Base-by-base conservation (phyloP, 1,140 invertebrate genomes). In the Halesus radiatus region DNA sequence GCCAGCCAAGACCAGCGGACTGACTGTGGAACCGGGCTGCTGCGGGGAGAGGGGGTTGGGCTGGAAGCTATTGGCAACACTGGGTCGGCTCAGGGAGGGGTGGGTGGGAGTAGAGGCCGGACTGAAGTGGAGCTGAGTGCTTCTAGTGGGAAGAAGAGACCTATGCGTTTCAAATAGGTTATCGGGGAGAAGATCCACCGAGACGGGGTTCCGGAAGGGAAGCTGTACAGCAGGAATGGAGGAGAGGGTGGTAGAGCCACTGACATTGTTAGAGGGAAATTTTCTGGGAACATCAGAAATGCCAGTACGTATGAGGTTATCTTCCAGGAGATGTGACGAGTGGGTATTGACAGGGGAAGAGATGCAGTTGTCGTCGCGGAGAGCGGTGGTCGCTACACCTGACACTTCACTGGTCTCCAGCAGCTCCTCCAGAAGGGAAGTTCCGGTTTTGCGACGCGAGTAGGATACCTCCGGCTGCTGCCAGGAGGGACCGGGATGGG, bases 1-100 rank as follows among this genome's bases (percentile, higher is more conserved):
- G 15, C 68, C 68, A n/a, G 68, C 68, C 23, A 72, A 72, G 10
- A 72, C 68, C 45, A 72, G 45, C 18, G 68, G 68, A 29, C 62
- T 26, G 22, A 66, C 62, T 22, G 62, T 16, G 22, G 22, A 23
- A 3, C n/a, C 23, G 10, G 37, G 37, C 37, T 45, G 37, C 37
- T 45, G 37, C 10, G 37, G 37, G 37, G 37, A 45, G 37, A 45
- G 37, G 10, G 37, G 10, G 37, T 10, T 1, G 37, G 37, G 10
- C 15, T 60, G 56, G 56, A 10, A 23, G 18, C 56, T 60, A 20
- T 60, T 20, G 23, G 56, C 56, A 20, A 22, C 18, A 23, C 10
- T 23, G 2, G 23, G n/a, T 23, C 29, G 29, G 23, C n/a, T 66
- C 20, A 22, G 62, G 62, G 29, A 8, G 13, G 23, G 15, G 22